Conservation (phyloP, 30 jellyfish, hydroid and myxozoan genomes). For the Mastigias papua region DNA sequence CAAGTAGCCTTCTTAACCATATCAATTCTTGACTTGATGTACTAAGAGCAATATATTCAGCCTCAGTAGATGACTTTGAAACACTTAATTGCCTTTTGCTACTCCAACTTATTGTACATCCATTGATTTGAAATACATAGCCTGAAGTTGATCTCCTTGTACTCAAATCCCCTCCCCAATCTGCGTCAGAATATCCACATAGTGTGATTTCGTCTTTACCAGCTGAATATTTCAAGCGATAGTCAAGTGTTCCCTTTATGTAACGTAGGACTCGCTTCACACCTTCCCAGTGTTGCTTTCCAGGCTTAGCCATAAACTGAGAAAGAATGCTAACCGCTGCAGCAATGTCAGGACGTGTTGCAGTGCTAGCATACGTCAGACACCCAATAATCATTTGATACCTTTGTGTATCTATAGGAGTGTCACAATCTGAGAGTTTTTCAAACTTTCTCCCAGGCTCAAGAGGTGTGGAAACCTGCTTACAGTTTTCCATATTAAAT, state of each 20-base stretch:
- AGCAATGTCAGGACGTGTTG: constrained; percentile 57
- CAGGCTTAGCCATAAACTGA: constrained; percentile 57
- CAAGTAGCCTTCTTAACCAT: not conserved
- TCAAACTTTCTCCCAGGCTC: constrained; percentile 27
- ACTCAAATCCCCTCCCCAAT: constrained; percentile 50
- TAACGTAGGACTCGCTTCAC: constrained; percentile 46
- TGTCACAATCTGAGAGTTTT: constrained; percentile 17
- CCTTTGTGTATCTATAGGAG: not conserved
- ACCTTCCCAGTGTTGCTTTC: constrained; percentile 60
- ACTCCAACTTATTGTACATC: constrained; percentile 43
- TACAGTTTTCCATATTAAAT: constrained; percentile 53
- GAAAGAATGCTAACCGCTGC: constrained; percentile 60
- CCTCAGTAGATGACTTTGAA: constrained; percentile 41
- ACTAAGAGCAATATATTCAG: constrained; percentile 6
- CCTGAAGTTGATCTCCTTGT: constrained; percentile 55
- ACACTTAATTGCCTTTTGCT: constrained; percentile 24
- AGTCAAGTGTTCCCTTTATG: constrained; percentile 50
- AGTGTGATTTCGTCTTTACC: not conserved
- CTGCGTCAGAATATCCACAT: constrained; percentile 34
- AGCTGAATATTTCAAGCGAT: constrained; percentile 20
- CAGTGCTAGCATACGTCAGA: constrained; percentile 42
- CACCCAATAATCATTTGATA: constrained; percentile 50
- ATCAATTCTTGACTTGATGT: constrained; percentile 32
- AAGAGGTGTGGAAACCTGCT: constrained; percentile 64
- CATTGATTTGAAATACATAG: constrained; percentile 22